Evolutionary conservation across 2,113 vertebrate species (phyloP), one percentile per base, ranked within the genome.

Genomic region (Empidonax traillii): DNA sequence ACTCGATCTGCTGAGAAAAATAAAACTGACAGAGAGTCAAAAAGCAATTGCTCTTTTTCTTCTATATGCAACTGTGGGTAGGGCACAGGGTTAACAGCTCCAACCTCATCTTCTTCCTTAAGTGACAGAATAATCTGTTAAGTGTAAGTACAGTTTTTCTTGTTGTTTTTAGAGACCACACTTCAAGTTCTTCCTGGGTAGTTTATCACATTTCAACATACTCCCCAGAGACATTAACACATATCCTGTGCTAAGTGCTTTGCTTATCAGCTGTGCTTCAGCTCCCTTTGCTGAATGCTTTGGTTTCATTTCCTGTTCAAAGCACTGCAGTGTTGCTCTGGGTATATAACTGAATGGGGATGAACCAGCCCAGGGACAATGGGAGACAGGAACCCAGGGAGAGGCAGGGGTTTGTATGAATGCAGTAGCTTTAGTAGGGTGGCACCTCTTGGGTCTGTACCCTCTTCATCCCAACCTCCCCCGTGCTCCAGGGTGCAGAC

Each of bases 161-260:
- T 10, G 43, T 15, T 82, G 62, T 47, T 76, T 67, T 75, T 31
- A 65, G 63, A 90, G 76, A n/a, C 74, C 49, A 14, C 33, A 28
- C 63, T 93, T 47, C 8, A 27, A 76, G 49, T 39, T 58, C 80
- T 69, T 85, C 72, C 76, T 69, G 39, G 43, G 61, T 59, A 73
- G 80, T 90, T 96, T 96, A 81, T 96, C 86, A 15, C 78, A 77
- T 95, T 93, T 83, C 75, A 92, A 92, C 67, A 44, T 30, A 27
- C 31, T 84, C 82, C 92, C 84, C 31, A 59, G 89, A 88, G 96
- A 77, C 23, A 15, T 79, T 75, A 92, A 20, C 43, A 28, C 74
- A 37, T 22, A 77, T 84, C 49, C 91, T 88, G 82, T 86, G 91
- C 52, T 65, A 96, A 91, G 89, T 72, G 77, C 85, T 91, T 77